Conservation (phyloP, 2,888 invertebrate genomes). For the Heliconius erato region DNA sequence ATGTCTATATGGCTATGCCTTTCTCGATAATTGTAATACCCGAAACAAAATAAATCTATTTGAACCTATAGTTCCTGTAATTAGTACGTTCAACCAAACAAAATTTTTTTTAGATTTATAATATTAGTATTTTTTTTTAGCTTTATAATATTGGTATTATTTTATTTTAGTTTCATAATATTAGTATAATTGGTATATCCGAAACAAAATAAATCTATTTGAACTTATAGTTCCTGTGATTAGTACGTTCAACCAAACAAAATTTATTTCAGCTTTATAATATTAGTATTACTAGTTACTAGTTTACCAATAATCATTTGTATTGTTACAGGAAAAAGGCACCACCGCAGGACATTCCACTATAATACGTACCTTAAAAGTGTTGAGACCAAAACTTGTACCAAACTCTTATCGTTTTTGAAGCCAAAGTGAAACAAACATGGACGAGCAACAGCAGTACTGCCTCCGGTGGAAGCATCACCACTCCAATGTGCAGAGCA, state of each 20-base stretch:
- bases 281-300: not conserved
- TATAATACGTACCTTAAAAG: slow-evolving; percentile 22
- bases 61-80: not conserved
- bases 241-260: not conserved
- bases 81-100: not conserved
- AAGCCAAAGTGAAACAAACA: slow-evolving; percentile 62
- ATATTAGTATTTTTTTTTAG: no score
- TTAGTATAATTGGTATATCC: no score
- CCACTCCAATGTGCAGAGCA: slow-evolving; percentile 94
- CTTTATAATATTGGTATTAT: no score
- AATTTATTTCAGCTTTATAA: not conserved
- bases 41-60: not conserved
- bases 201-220: not conserved
- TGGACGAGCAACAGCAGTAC: slow-evolving; percentile 94
- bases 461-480: slow-evolving; percentile 97
- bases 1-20: no score
- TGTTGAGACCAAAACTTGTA: slow-evolving; percentile 31
- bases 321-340: slow-evolving; percentile 55
- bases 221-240: not conserved
- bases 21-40: no score
- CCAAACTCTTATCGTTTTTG: slow-evolving; percentile 8
- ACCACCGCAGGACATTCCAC: slow-evolving; percentile 54
- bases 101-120: not conserved
- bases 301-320: not conserved
- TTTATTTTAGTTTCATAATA: no score